Percentiles rank a stretch among this genome's conserved stretches.
Conservation (phyloP, 2,113 vertebrate genomes). For the Diglossa brunneiventris region DNA sequence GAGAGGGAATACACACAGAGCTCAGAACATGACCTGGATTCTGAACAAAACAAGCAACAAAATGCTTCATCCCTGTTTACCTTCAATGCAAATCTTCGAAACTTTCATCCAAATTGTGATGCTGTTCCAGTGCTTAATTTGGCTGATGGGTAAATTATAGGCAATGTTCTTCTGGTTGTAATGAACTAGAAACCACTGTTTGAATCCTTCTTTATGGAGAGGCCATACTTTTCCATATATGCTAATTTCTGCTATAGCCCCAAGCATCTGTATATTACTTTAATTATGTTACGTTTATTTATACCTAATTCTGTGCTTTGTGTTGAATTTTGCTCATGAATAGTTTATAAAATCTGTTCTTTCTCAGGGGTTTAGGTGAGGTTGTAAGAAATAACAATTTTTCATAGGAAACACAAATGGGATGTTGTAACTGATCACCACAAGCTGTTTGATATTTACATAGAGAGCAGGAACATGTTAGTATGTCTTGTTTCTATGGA, state of each 20-base stretch:
- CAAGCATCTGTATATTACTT: not conserved
- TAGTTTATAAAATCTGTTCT: not conserved
- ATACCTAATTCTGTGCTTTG: not conserved
- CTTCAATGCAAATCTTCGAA: not conserved
- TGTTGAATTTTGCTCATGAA: not conserved
- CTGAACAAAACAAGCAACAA: not conserved
- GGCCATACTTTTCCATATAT: conserved; percentile 1
- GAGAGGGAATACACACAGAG: not conserved
- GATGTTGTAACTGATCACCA: not conserved
- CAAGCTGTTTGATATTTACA: not conserved
- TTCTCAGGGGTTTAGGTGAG: not conserved
- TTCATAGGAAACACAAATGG: not conserved
- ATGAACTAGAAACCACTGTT: not conserved
- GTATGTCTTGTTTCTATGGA: not conserved
- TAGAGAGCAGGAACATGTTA: not conserved
- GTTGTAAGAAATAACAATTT: not conserved
- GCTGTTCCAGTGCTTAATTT: not conserved
- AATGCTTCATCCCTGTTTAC: not conserved
- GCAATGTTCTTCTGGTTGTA: not conserved
- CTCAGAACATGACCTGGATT: not conserved
- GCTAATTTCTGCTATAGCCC: not conserved
- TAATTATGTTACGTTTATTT: not conserved
- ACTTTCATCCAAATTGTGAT: not conserved
- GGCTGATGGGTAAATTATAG: not conserved
- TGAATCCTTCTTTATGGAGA: not conserved